Base-by-base conservation (phyloP, 92 coral and sea anemone species). In the Epizoanthus fatuus region DNA sequence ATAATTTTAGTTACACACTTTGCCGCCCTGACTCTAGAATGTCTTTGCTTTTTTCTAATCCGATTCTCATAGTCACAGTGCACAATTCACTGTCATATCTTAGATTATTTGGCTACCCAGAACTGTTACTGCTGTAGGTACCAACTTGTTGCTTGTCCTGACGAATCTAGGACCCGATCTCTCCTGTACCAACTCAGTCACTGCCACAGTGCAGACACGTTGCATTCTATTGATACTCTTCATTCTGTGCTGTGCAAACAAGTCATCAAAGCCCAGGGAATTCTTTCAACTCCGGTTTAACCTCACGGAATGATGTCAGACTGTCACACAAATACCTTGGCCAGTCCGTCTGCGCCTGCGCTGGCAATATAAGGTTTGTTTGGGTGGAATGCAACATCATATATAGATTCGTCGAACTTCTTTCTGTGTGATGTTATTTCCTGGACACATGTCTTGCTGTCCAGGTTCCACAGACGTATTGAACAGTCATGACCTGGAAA, bases 301-400 rank as follows among this genome's bases (percentile, higher is more conserved):
- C 65, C 39, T 40, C 16, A 13, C 37, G 53, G 5, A 58, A 12
- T 66, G 7, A 37, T 66, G 44, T 66, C 47, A 29, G 29, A 22
- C 13, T 29, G 81, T 95, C 91, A 97, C 72, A 97, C 95, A 77
- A 97, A 97, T 75, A 97, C 98, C 69, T 97, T 97, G 3, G 98
- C 99, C 57, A 97, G 85, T 32, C 99, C 99, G 83, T 97, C 99
- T 57, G 99, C 99, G 68, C 99, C 99, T 40, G 99, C 99, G 83
- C 99, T 97, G 40, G 99, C 98, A 65, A 97, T 97, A 81, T 93
- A 97, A 37, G 99, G 98, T 63, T 94, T 96, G 63, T 84, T 85
- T 13, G 99, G 97, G 62, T 97, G 99, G 86, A 97, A 97, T 9
- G 99, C 98, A 12, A 97, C 99, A 63, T 95, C 99, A 74, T 97